These are phyloP conservation scores for Pollimyrus isidori DNA, from an alignment of 2,113 vertebrate genomes.

Conservation along the genomic window DNA sequence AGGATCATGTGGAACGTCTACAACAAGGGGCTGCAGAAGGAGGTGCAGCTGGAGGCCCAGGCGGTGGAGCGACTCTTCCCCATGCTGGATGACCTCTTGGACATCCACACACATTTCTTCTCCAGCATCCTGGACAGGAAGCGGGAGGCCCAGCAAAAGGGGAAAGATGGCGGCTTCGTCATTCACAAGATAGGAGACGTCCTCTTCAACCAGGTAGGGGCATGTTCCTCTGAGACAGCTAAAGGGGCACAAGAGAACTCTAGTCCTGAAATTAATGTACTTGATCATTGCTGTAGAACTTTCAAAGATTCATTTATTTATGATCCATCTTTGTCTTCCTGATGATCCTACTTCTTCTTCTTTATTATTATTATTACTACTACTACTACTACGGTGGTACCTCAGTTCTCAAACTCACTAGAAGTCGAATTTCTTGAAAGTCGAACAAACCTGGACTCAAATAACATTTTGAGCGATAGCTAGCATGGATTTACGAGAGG, in stretches of 20 bases:
- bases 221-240: background rate
- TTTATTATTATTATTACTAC: too few relatives aligned
- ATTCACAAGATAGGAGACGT: constrained; percentile 85
- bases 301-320: background rate
- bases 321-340: background rate
- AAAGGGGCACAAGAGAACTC: background rate
- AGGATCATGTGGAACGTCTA: constrained; percentile 94
- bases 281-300: background rate
- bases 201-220: constrained; percentile 72
- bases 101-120: constrained; percentile 82
- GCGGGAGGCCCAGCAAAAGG: constrained; percentile 63
- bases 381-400: too few relatives aligned
- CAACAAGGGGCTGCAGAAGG: constrained; percentile 78
- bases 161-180: constrained; percentile 67
- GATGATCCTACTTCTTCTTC: too few relatives aligned
- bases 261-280: background rate
- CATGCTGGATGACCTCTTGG: constrained; percentile 78
- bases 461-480: too few relatives aligned
- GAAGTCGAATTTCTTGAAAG: too few relatives aligned
- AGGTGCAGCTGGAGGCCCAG: constrained; percentile 74
- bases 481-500: too few relatives aligned
- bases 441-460: too few relatives aligned
- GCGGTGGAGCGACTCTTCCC: constrained; percentile 84
- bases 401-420: too few relatives aligned
- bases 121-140: constrained; percentile 82